Base-by-base conservation (phyloP, 2,113 vertebrate genomes). In the Mobula birostris region DNA sequence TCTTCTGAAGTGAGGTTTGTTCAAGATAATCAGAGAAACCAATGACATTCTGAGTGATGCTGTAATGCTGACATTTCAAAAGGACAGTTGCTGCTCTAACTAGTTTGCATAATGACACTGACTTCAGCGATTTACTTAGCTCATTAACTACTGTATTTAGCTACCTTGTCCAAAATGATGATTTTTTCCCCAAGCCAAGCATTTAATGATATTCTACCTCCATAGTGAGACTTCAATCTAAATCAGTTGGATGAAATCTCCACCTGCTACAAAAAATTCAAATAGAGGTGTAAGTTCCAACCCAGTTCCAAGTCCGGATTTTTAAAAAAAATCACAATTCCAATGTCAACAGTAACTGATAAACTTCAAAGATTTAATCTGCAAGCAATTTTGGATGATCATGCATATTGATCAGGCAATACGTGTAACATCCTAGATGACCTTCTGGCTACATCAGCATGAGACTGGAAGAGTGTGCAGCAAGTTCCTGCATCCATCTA, bases 1-100 rank as follows among this genome's bases (percentile, higher is more conserved):
- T 61, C 56, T 87, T 9, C 58, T 87, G 66, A 24, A 92, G 40
- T 40, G 7, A 91, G 19, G n/a, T 91, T 72, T 68, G 88, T 40
- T 19, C 66, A 70, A 72, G 32, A 92, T 24, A 72, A 91, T 91
- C 88, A 48, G 63, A 58, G 70, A 92, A 92, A 92, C 85, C 63
- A 8, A 90, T 27, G 56, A 87, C 56, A 87, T 87, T 87, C 27
- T 87, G 19, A 85, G 58, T 7, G 63, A 68, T 68, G 2, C 63
- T 63, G 1, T 21, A 70, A n/a, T 21, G 3, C 7, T 12, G 11
- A 32, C 56, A 68, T 66, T 29, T 32, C 40, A 72, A 40, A 91
- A 92, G 17, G 21, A 56, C 12, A 63, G 48, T 32, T 66, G 5
- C 7, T 36, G 88, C 1, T n/a, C 63, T 56, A n/a, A 36, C 14